phyloP scores from a whole-genome alignment of 2,113 vertebrate genomes.

The Leptosomus discolor region DNA sequence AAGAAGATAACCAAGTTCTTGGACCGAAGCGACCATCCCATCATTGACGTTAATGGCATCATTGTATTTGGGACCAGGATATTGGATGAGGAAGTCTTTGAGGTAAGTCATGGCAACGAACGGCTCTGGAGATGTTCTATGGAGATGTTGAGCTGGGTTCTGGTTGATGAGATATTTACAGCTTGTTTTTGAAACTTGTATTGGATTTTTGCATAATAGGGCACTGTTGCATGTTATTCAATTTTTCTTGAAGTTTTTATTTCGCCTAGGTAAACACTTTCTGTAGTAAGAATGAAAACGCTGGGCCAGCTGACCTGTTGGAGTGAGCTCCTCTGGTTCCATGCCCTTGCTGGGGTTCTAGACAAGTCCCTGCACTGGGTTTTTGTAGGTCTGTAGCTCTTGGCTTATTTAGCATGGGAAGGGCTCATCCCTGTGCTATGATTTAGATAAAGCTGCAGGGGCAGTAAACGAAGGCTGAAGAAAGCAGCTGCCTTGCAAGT shows the following conservation, averaged over 20 bases:
- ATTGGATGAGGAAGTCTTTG: constrained; percentile 96
- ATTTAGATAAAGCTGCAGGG: neutral
- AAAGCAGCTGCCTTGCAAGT: neutral
- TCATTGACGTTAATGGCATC: constrained; percentile 93
- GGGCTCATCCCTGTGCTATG: neutral
- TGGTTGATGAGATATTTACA: neutral
- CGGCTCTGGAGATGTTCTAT: neutral
- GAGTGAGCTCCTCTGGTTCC: neutral
- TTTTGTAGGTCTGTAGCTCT: neutral
- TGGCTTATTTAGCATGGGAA: rapidly evolving
- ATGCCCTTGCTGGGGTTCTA: neutral
- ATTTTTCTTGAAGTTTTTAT: neutral
- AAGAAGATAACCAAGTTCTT: constrained; percentile 87
- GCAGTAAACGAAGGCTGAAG: neutral
- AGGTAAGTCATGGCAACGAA: constrained; percentile 73
- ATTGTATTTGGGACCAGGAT: constrained; percentile 96
- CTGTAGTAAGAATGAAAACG: neutral
- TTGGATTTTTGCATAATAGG: neutral
- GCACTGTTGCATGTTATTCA: too few relatives aligned
- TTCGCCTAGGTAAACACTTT: neutral
- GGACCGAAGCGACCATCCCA: constrained; percentile 83
- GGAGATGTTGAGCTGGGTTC: neutral
- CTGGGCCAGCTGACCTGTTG: neutral
- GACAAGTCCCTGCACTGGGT: neutral
- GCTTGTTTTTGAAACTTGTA: neutral